Evolutionary conservation across 2,797 vertebrate species (phyloP).

Genomic region (Distichodus sexfasciatus): DNA sequence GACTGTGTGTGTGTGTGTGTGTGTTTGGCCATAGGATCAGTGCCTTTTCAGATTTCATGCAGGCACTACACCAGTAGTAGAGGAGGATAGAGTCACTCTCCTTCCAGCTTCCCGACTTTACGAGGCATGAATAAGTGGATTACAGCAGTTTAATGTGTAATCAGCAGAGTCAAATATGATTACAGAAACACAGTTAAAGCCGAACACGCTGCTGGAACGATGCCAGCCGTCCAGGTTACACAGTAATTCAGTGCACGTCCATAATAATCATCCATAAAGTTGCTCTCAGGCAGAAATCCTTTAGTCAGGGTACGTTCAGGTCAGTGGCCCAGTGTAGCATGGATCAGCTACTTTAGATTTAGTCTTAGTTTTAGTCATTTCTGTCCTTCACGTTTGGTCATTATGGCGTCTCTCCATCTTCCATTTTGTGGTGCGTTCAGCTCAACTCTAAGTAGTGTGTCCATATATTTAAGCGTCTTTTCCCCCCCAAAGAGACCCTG

Average conservation of each 20-base stretch:
- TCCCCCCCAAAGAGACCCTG: too few species aligned
- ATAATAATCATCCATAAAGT: background rate
- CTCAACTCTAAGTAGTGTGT: too few species aligned
- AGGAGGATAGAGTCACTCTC: constrained; percentile 41
- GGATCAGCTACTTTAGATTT: too few species aligned
- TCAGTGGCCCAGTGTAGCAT: too few species aligned
- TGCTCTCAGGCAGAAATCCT: too few species aligned
- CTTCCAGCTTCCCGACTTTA: constrained; percentile 52
- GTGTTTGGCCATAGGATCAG: background rate
- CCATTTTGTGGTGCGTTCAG: too few species aligned
- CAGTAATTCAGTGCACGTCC: background rate
- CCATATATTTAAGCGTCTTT: too few species aligned
- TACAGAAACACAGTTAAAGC: constrained; percentile 22
- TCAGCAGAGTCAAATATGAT: constrained; percentile 49
- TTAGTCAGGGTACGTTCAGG: too few species aligned
- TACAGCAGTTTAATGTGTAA: constrained; percentile 50
- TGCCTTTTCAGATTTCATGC: constrained; percentile 39
- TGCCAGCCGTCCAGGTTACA: background rate
- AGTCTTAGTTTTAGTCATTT: too few species aligned
- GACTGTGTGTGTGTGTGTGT: background rate
- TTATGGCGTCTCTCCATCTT: too few species aligned
- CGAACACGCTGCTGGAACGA: constrained; percentile 2
- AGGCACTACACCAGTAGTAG: constrained; percentile 34
- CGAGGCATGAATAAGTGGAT: constrained; percentile 62
- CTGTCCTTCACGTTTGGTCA: too few species aligned